Conservation (phyloP, 2,797 vertebrate genomes). For the Protonibea diacanthus region DNA sequence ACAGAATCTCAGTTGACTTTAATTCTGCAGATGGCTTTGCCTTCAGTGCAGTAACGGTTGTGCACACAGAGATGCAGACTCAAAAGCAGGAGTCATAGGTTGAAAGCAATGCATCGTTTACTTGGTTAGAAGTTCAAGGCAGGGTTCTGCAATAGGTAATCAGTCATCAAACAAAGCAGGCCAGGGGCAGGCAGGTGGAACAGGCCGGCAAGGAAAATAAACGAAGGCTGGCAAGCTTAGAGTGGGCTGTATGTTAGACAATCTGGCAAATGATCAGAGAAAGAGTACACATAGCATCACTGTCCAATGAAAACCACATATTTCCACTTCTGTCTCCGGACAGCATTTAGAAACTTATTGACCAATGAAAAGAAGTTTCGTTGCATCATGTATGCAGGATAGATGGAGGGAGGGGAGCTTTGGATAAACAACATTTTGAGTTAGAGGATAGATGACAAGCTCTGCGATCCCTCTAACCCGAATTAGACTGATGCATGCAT, state of each 20-base stretch:
- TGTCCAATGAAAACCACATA: no score
- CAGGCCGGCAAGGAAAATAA: not conserved
- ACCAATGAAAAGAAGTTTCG: no score
- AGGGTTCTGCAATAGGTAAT: conserved; percentile 18
- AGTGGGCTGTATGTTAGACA: not conserved
- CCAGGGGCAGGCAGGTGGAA: conserved; percentile 12
- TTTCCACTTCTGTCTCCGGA: no score
- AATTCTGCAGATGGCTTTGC: conserved; percentile 9
- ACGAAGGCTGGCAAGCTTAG: not conserved
- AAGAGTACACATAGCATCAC: no score
- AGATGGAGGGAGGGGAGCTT: no score
- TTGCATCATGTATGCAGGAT: no score
- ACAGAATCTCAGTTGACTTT: conserved; percentile 4
- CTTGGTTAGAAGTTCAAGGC: conserved; percentile 32
- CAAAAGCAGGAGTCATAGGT: conserved; percentile 13
- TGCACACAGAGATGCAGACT: conserved; percentile 5
- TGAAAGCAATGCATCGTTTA: conserved; percentile 20
- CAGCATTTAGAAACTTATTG: no score
- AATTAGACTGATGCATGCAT: no score
- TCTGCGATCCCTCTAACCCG: no score
- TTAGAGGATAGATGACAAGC: no score
- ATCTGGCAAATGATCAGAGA: not conserved
- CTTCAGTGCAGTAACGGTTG: not conserved
- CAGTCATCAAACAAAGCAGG: conserved; percentile 31
- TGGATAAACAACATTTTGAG: no score